Percentiles rank a stretch among this genome's conserved stretches.
These are phyloP conservation scores for Amblyopsis rosae DNA, from an alignment of 2,113 vertebrate genomes.

Conservation along the genomic window DNA sequence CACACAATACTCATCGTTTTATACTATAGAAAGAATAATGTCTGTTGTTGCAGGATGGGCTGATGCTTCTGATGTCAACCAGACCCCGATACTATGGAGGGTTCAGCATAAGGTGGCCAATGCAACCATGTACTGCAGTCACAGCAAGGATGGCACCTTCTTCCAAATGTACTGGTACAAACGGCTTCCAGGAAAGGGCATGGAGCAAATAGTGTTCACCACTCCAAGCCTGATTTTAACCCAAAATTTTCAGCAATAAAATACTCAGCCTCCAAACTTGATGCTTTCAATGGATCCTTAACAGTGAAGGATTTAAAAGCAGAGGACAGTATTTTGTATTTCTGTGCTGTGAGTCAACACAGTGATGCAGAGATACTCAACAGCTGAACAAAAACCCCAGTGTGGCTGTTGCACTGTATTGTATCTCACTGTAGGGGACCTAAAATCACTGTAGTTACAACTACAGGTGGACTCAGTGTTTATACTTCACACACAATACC, in stretches of 20 bases:
- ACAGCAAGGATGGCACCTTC: not conserved
- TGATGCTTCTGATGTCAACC: too few species aligned
- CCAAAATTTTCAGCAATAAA: not conserved
- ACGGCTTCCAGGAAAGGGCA: constrained; percentile 26
- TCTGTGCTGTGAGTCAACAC: constrained; percentile 46
- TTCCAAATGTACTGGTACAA: constrained; percentile 47
- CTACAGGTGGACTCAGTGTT: too few species aligned
- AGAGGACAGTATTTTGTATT: constrained; percentile 31
- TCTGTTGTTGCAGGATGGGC: too few species aligned
- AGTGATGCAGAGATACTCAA: constrained; percentile 28
- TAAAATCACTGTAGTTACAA: too few species aligned
- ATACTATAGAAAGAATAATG: too few species aligned
- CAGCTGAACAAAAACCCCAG: constrained; percentile 36
- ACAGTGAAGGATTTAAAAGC: constrained; percentile 35
- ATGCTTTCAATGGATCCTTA: constrained; percentile 33
- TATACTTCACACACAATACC: too few species aligned
- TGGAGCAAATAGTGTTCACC: constrained; percentile 50
- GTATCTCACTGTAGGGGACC: not conserved
- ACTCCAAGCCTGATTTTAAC: not conserved
- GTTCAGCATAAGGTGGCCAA: too few species aligned
- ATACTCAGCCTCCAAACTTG: not conserved
- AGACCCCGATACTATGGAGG: too few species aligned
- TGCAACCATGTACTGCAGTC: constrained; percentile 13
- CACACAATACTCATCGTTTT: too few species aligned
- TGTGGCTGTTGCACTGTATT: not conserved